Percentiles rank a stretch among this genome's conserved stretches.
These are phyloP conservation scores for Linyphia triangularis DNA, from an alignment of 2,888 invertebrate species.

Conservation along the genomic window DNA sequence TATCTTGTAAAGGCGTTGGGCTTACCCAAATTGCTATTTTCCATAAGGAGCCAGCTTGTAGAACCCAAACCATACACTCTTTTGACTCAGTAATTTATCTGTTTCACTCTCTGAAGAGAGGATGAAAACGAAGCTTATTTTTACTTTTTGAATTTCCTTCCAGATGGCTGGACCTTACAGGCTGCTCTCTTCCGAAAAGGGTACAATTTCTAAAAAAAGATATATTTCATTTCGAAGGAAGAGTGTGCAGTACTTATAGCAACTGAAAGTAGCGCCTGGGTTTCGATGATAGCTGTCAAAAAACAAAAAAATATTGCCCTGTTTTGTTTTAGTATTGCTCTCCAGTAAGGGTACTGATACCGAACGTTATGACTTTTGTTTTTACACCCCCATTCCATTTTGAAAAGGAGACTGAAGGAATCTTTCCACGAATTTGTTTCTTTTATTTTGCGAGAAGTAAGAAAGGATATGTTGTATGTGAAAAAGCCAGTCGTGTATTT, in stretches of 20 bases:
- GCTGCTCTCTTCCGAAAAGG: not conserved
- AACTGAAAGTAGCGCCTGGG: not conserved
- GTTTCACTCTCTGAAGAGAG: not conserved
- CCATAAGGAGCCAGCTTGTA: not conserved
- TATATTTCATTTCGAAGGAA: not conserved
- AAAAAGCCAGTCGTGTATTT: not conserved
- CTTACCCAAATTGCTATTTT: not conserved
- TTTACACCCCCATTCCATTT: not conserved
- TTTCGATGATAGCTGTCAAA: constrained; percentile 45
- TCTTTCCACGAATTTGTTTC: not conserved
- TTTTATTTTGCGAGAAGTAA: not conserved
- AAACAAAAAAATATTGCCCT: not conserved
- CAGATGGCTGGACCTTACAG: not conserved
- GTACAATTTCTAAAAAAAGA: constrained; percentile 16
- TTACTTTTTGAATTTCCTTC: constrained; percentile 26
- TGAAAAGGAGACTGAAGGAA: not conserved
- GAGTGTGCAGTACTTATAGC: not conserved
- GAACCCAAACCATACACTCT: not conserved
- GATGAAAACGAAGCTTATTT: not conserved
- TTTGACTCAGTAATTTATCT: not conserved
- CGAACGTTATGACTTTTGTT: not conserved
- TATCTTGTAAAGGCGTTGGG: constrained; percentile 20
- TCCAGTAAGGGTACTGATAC: not conserved
- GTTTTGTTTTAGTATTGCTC: not conserved
- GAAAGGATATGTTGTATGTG: not conserved